phyloP scores from a whole-genome alignment of 2,888 invertebrate species.

The Rotaria magnacalcarata region DNA sequence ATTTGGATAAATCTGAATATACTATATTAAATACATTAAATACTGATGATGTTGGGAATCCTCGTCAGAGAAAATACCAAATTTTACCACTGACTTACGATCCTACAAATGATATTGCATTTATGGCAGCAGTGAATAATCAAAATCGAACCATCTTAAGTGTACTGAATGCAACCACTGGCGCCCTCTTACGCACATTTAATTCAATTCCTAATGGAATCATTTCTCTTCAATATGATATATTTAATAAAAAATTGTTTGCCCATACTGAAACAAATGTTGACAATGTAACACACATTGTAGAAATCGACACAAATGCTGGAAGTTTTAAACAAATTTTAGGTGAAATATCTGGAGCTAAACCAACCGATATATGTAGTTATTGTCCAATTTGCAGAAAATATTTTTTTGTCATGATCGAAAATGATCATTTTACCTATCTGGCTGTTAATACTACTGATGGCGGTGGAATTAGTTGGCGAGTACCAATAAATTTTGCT shows the following conservation, averaged over 20 bases:
- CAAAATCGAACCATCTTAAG: background rate
- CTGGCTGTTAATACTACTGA: background rate
- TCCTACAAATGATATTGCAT: background rate
- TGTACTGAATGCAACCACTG: background rate
- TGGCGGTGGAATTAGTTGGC: background rate
- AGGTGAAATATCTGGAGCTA: background rate
- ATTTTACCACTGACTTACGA: background rate
- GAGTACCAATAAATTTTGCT: background rate
- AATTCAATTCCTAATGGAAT: background rate
- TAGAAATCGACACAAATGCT: background rate
- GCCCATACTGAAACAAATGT: background rate
- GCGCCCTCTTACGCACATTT: background rate
- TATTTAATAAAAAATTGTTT: constrained; percentile 16
- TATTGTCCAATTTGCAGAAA: constrained; percentile 25
- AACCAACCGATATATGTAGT: background rate
- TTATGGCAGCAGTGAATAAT: background rate
- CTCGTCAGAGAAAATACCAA: background rate
- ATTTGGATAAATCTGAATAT: background rate
- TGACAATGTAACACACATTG: background rate
- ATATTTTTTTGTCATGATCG: background rate
- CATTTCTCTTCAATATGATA: constrained; percentile 19
- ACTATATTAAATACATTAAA: background rate
- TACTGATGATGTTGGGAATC: background rate
- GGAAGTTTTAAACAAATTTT: background rate
- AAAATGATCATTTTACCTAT: background rate